Conservation (phyloP, 1,140 invertebrate genomes). For the Caerostris darwini region DNA sequence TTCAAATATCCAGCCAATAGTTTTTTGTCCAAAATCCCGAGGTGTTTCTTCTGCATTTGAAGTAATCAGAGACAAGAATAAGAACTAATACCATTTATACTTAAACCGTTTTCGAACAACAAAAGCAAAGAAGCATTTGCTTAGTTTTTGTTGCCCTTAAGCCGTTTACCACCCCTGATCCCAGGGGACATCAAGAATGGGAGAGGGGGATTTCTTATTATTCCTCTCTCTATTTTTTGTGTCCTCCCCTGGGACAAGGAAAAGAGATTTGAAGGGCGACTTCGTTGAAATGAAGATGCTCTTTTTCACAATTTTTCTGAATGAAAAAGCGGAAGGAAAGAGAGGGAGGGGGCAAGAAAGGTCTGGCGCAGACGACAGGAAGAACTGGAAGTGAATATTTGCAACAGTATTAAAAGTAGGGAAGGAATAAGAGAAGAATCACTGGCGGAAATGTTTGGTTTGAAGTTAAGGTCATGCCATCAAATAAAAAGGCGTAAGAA, state of each 20-base stretch:
- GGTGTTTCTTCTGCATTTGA: not conserved
- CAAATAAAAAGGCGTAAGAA: conserved; percentile 10
- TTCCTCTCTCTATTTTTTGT: conserved; percentile 6
- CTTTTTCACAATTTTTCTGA: conserved; percentile 47
- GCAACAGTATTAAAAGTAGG: conserved; percentile 17
- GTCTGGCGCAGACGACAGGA: not conserved
- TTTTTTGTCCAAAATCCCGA: not conserved
- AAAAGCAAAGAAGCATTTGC: not conserved
- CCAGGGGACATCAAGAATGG: not conserved
- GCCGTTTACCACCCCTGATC: conserved; percentile 54
- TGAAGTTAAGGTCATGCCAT: conserved; percentile 16
- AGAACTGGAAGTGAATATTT: conserved; percentile 39
- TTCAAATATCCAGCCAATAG: too few species aligned
- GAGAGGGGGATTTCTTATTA: conserved; percentile 60
- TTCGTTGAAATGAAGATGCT: conserved; percentile 56
- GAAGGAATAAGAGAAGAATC: conserved; percentile 26
- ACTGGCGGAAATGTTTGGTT: conserved; percentile 23
- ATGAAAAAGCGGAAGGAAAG: conserved; percentile 11
- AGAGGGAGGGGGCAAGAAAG: not conserved
- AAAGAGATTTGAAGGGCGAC: conserved; percentile 19
- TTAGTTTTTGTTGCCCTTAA: conserved; percentile 33
- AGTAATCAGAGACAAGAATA: not conserved
- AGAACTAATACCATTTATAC: conserved; percentile 10
- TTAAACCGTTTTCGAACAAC: not conserved
- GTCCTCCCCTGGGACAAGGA: not conserved